Percentiles rank a stretch among this genome's conserved stretches.
These are phyloP conservation scores for Oryctes rhinoceros DNA, from an alignment of 1,140 invertebrate genomes.

Conservation along the genomic window DNA sequence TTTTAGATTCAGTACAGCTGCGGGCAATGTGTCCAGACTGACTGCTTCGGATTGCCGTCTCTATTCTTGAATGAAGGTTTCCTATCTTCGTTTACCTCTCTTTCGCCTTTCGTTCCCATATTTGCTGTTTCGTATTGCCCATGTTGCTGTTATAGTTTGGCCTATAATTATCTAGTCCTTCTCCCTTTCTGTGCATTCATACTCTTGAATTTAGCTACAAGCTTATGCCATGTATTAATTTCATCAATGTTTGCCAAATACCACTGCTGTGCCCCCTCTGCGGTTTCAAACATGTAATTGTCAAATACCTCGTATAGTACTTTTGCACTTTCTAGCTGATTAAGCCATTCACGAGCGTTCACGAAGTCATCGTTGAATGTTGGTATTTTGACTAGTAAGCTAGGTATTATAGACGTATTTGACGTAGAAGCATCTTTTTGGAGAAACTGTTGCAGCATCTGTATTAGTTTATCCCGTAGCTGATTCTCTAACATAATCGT, in stretches of 20 bases:
- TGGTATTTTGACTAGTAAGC: not conserved
- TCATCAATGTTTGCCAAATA: not conserved
- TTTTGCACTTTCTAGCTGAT: conserved; percentile 7
- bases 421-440: not conserved
- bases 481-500: no score
- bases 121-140: not conserved
- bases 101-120: not conserved
- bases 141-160: not conserved
- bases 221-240: not conserved
- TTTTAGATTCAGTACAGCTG: not conserved
- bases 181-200: not conserved
- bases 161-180: not conserved
- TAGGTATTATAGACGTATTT: not conserved
- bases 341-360: not conserved
- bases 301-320: not conserved
- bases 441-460: no score
- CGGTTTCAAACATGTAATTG: conserved; percentile 3
- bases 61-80: not conserved
- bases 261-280: not conserved
- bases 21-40: not conserved
- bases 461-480: not conserved
- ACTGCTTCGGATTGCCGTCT: not conserved
- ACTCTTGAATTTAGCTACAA: not conserved
- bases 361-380: not conserved
- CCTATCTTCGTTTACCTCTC: not conserved